Percentiles rank a stretch among this genome's conserved stretches.
Evolutionary conservation across 2,113 vertebrate species (phyloP).

Genomic region (Nesoenas mayeri): DNA sequence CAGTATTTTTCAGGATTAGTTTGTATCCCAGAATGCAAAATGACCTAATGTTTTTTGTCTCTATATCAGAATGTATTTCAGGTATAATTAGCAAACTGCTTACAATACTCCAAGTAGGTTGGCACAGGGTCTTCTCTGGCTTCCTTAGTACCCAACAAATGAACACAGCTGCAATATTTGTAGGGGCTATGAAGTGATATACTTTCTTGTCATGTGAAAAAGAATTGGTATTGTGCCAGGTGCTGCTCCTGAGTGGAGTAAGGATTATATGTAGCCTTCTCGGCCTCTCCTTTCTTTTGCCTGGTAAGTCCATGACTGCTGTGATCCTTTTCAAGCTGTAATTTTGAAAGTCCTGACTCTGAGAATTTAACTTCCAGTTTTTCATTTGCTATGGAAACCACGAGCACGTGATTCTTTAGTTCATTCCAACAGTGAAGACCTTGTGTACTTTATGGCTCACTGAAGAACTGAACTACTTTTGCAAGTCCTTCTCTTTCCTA

Average conservation of each 20-base stretch:
- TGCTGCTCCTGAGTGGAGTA: not conserved
- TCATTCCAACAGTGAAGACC: not conserved
- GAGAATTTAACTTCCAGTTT: not conserved
- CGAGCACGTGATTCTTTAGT: not conserved
- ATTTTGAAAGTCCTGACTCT: not conserved
- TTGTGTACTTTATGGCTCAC: not conserved
- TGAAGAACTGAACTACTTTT: not conserved
- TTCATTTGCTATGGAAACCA: not conserved
- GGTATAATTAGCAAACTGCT: not conserved
- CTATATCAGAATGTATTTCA: not conserved
- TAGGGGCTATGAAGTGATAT: not conserved
- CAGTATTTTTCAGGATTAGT: not conserved
- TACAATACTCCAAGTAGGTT: not conserved
- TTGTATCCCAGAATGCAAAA: not conserved
- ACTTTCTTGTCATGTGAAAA: not conserved
- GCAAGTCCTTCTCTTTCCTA: not conserved
- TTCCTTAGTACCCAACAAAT: not conserved
- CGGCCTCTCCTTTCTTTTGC: not conserved
- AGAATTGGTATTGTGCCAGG: not conserved
- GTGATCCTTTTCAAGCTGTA: not conserved
- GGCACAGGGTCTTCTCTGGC: not conserved
- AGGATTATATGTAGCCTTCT: not conserved
- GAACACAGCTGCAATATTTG: not conserved
- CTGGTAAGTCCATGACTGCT: not conserved
- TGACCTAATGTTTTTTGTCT: not conserved